Conservation (phyloP, 2,888 invertebrate species). For the Aspidapion aeneum region DNA sequence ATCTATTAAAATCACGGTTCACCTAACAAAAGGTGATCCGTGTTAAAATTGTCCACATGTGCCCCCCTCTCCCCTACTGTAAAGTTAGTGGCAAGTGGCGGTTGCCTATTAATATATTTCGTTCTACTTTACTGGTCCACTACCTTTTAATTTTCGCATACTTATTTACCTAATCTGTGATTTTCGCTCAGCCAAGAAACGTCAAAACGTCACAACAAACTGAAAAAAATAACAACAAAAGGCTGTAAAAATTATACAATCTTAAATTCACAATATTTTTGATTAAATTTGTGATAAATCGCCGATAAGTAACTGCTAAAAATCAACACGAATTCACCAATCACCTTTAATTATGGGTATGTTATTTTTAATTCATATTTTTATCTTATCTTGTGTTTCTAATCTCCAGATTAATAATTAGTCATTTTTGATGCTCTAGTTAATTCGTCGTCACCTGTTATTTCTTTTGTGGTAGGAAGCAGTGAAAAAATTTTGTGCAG, state of each 20-base stretch:
- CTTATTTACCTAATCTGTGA: no score
- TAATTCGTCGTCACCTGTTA: neutral
- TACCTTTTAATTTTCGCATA: no score
- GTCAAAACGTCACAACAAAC: neutral
- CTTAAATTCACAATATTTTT: neutral
- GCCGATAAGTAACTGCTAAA: neutral
- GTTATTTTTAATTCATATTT: neutral
- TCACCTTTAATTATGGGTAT: neutral
- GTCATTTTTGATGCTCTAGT: neutral
- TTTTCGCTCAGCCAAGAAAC: neutral
- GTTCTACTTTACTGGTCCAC: no score
- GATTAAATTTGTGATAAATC: neutral
- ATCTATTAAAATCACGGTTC: no score
- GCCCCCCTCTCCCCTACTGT: no score
- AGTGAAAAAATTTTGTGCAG: neutral
- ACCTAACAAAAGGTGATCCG: no score
- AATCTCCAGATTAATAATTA: neutral
- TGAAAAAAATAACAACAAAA: neutral
- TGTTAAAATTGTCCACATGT: no score
- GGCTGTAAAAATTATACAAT: neutral
- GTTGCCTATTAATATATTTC: no score
- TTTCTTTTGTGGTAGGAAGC: neutral
- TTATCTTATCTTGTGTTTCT: neutral
- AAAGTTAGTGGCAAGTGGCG: no score
- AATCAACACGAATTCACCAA: neutral